phyloP scores from a whole-genome alignment of 2,888 invertebrate species.

The Aporophyla lueneburgensis region DNA sequence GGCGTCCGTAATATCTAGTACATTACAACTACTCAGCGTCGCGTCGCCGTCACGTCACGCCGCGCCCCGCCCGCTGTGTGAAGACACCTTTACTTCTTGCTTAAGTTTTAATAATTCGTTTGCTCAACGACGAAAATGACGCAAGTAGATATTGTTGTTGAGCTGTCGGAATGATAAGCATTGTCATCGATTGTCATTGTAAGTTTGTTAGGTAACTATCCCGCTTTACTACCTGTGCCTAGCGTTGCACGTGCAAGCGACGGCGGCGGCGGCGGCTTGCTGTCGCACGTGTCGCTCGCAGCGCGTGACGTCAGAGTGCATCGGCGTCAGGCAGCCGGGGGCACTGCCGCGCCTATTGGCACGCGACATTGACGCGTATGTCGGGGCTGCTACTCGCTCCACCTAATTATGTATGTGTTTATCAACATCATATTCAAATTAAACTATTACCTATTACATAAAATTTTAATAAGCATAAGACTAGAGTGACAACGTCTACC shows the following conservation, averaged over 20 bases:
- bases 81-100: too few relatives aligned
- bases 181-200: not conserved
- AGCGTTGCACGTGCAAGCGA: constrained; percentile 81
- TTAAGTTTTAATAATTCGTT: not conserved
- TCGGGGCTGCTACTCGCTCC: constrained; percentile 92
- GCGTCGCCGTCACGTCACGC: too few relatives aligned
- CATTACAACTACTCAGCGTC: too few relatives aligned
- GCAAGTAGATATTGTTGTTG: not conserved
- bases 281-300: constrained; percentile 82
- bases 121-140: not conserved
- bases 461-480: not conserved
- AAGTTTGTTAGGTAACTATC: constrained; percentile 4
- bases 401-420: constrained; percentile 80
- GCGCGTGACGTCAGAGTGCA: not conserved
- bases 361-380: constrained; percentile 92
- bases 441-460: not conserved
- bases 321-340: constrained; percentile 67
- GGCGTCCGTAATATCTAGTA: too few relatives aligned
- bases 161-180: not conserved
- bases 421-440: not conserved
- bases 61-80: too few relatives aligned
- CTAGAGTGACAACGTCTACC: too few relatives aligned
- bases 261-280: constrained; percentile 83
- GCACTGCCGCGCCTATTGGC: constrained; percentile 80
- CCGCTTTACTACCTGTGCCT: constrained; percentile 74